A percentile compares a stretch with the other conserved stretches of the same genome.
phyloP scores from a whole-genome alignment of 2,888 invertebrate genomes.

The Oligia fasciuncula region DNA sequence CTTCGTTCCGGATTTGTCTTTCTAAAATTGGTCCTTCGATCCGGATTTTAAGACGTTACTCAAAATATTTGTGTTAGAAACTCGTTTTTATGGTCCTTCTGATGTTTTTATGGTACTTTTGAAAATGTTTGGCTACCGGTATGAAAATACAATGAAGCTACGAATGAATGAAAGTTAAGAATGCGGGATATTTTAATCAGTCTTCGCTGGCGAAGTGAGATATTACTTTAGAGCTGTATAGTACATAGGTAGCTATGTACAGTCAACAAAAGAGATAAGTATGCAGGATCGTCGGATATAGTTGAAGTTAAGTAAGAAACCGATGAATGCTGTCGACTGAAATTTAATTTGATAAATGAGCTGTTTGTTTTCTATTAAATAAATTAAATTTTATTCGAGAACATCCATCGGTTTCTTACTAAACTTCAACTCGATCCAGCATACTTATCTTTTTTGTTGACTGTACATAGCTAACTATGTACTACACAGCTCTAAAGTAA shows the following conservation, averaged over 20 bases:
- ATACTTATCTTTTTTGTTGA: too few relatives aligned
- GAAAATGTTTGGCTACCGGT: conserved; percentile 2
- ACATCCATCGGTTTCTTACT: too few relatives aligned
- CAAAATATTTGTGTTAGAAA: conserved; percentile 33
- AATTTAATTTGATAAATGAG: too few relatives aligned
- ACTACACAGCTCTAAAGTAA: background rate
- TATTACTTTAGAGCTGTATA: conserved; percentile 36
- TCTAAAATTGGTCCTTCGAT: conserved; percentile 22
- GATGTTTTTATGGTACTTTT: conserved; percentile 36
- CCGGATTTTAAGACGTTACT: conserved; percentile 21
- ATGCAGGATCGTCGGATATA: too few relatives aligned
- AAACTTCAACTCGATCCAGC: too few relatives aligned
- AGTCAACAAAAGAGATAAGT: too few relatives aligned
- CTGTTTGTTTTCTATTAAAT: too few relatives aligned
- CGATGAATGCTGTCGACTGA: too few relatives aligned
- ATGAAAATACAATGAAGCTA: conserved; percentile 29
- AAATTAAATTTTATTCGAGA: too few relatives aligned
- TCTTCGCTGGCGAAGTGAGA: conserved; percentile 13
- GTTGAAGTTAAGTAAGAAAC: too few relatives aligned
- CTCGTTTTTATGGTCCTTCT: conserved; percentile 22
- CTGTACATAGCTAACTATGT: background rate
- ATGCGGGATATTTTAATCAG: conserved; percentile 43
- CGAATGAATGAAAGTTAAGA: conserved; percentile 22
- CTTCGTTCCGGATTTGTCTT: conserved; percentile 31
- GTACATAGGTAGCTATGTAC: background rate